Evolutionary conservation across 1,140 invertebrate genomes (phyloP).

Genomic region (Lepidurus couesii): DNA sequence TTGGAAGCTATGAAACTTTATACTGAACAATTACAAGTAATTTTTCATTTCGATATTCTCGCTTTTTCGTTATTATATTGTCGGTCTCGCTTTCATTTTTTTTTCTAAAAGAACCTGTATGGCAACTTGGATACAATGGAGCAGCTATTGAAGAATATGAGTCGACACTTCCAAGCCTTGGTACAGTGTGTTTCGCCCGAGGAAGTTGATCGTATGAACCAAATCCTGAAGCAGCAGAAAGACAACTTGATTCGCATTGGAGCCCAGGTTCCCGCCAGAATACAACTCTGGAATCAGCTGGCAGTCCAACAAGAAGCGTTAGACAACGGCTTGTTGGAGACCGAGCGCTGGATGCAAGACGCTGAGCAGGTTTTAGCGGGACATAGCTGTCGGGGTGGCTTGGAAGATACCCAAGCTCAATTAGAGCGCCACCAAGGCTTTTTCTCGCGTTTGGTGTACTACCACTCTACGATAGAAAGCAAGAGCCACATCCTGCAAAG

Average conservation of each 20-base stretch:
- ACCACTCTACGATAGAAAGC: slow-evolving; percentile 86
- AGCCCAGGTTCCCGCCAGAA: slow-evolving; percentile 68
- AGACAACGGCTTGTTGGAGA: slow-evolving; percentile 77
- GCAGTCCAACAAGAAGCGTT: slow-evolving; percentile 84
- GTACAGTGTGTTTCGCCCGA: slow-evolving; percentile 84
- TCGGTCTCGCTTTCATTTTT: background rate
- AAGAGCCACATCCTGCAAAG: slow-evolving; percentile 90
- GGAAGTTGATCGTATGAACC: slow-evolving; percentile 84
- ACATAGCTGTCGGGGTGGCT: slow-evolving; percentile 58
- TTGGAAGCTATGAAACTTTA: slow-evolving; percentile 71
- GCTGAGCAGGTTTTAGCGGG: slow-evolving; percentile 66
- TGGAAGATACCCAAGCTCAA: slow-evolving; percentile 63
- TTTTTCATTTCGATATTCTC: slow-evolving; percentile 33
- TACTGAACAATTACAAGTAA: slow-evolving; percentile 66
- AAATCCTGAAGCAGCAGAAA: slow-evolving; percentile 79
- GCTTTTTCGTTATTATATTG: background rate
- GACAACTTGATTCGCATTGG: slow-evolving; percentile 71
- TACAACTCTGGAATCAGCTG: slow-evolving; percentile 74
- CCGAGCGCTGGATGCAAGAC: slow-evolving; percentile 74
- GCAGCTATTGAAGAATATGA: slow-evolving; percentile 78
- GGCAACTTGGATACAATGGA: slow-evolving; percentile 79
- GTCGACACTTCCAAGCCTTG: slow-evolving; percentile 80
- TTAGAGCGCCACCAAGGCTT: slow-evolving; percentile 78
- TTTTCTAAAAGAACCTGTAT: slow-evolving; percentile 53
- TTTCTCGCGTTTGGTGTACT: slow-evolving; percentile 80